phyloP scores from a whole-genome alignment of 2,888 invertebrate species.

The Sphaerophoria rueppellii region DNA sequence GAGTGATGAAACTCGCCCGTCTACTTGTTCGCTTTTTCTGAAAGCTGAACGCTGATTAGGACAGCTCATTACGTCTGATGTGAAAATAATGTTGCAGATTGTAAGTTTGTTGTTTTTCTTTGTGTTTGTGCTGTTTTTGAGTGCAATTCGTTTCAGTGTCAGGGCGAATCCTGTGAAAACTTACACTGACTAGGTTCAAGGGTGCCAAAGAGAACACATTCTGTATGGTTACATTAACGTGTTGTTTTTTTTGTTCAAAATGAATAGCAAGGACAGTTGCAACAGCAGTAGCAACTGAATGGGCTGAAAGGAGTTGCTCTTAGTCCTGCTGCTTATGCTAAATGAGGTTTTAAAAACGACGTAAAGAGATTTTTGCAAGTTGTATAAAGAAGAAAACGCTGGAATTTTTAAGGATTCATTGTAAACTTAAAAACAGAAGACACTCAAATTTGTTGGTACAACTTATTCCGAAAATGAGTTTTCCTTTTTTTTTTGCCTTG shows the following conservation, averaged over 20 bases:
- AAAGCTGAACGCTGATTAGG: constrained; percentile 57
- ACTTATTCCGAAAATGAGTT: too few species aligned
- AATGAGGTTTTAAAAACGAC: constrained; percentile 44
- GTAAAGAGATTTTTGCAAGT: not conserved
- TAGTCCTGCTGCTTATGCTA: constrained; percentile 32
- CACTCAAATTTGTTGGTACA: too few species aligned
- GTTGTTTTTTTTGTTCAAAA: constrained; percentile 10
- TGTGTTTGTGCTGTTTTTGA: constrained; percentile 26
- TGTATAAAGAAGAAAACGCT: not conserved
- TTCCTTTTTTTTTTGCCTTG: too few species aligned
- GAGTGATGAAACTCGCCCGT: constrained; percentile 16
- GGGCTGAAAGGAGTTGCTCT: not conserved
- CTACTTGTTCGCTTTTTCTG: not conserved
- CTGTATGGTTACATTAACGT: not conserved
- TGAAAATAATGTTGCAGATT: constrained; percentile 56
- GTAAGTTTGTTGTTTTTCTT: constrained; percentile 26
- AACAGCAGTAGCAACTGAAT: not conserved
- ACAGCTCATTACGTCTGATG: constrained; percentile 70
- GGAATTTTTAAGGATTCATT: too few species aligned
- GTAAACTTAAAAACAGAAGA: too few species aligned
- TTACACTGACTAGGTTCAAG: constrained; percentile 35
- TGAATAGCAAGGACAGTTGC: constrained; percentile 64
- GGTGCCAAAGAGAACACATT: constrained; percentile 16
- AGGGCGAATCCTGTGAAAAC: constrained; percentile 30
- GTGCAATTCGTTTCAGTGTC: constrained; percentile 66